These are phyloP conservation scores for Myoxocephalus aenaeus DNA, from an alignment of 2,797 vertebrate species.

Conservation along the genomic window DNA sequence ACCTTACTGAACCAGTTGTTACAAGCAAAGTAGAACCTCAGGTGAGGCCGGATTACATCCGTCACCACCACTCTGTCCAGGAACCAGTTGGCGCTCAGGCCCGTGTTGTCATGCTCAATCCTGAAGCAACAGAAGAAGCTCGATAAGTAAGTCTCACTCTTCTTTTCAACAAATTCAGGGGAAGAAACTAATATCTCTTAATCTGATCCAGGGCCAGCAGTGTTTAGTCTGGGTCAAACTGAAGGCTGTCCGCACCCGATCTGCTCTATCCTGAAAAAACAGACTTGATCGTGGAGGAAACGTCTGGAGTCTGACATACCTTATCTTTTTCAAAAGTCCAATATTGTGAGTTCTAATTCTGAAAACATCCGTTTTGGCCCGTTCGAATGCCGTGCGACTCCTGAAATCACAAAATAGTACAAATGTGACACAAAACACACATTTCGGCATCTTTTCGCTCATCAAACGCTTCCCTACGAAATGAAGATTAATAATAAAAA, in stretches of 20 bases:
- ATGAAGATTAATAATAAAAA: not conserved
- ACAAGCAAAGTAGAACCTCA: conserved; percentile 95
- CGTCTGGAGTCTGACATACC: conserved; percentile 77
- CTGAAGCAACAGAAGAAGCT: conserved; percentile 73
- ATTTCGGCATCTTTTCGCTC: not conserved
- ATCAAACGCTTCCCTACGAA: not conserved
- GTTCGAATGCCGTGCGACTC: conserved; percentile 94
- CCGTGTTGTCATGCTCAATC: conserved; percentile 96
- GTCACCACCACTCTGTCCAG: conserved; percentile 92
- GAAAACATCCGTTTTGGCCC: conserved; percentile 93
- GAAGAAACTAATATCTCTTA: not conserved
- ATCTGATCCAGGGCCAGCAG: not conserved
- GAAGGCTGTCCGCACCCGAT: not conserved
- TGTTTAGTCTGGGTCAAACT: not conserved
- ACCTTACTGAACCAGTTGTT: conserved; percentile 96
- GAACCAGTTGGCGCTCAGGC: conserved; percentile 93
- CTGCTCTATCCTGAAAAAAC: not conserved
- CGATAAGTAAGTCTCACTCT: not conserved
- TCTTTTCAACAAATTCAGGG: not conserved
- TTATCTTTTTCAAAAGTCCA: conserved; percentile 92
- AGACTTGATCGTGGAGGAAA: not conserved
- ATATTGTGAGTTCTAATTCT: conserved; percentile 96
- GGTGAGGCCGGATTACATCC: conserved; percentile 94
- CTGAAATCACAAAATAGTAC: conserved; percentile 79
- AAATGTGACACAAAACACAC: not conserved